A percentile compares a stretch with the other conserved stretches of the same genome.
These are phyloP conservation scores for Enteromius thamalakanensis DNA, from an alignment of 2,797 vertebrate genomes.

Conservation along the genomic window DNA sequence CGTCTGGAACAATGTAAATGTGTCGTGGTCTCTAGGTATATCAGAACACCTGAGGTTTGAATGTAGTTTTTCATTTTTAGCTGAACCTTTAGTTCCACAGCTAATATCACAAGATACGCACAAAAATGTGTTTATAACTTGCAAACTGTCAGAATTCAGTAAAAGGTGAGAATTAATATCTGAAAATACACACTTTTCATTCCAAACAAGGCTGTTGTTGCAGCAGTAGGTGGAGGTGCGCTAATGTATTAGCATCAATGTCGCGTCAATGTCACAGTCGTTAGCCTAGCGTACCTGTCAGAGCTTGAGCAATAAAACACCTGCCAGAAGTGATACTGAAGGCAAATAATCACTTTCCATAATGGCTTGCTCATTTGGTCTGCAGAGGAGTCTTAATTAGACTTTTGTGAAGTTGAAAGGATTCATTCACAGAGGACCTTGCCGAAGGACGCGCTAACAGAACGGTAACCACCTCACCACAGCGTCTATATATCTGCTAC, in stretches of 20 bases:
- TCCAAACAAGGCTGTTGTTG: neutral
- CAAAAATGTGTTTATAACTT: neutral
- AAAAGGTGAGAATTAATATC: neutral
- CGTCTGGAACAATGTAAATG: slow-evolving; percentile 35
- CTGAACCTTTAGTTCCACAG: neutral
- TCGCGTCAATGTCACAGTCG: slow-evolving; percentile 38
- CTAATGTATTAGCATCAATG: slow-evolving; percentile 48
- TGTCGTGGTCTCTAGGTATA: slow-evolving; percentile 23
- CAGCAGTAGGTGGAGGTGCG: neutral
- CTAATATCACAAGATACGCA: neutral
- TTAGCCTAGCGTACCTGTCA: slow-evolving; percentile 35
- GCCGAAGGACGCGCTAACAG: slow-evolving; percentile 33
- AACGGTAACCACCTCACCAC: slow-evolving; percentile 32
- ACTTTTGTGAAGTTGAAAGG: slow-evolving; percentile 43
- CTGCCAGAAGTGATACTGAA: slow-evolving; percentile 42
- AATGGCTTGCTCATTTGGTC: slow-evolving; percentile 46
- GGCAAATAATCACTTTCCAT: slow-evolving; percentile 37
- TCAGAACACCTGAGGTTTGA: slow-evolving; percentile 19
- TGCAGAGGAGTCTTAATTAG: slow-evolving; percentile 48
- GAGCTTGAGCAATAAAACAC: slow-evolving; percentile 41
- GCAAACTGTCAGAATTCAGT: neutral
- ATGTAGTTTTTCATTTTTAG: slow-evolving; percentile 5
- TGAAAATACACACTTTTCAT: neutral
- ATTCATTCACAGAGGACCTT: slow-evolving; percentile 31
- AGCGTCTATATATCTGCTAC: slow-evolving; percentile 31